Evolutionary conservation across 2,888 invertebrate species (phyloP).

Genomic region (Branchellion lobata): DNA sequence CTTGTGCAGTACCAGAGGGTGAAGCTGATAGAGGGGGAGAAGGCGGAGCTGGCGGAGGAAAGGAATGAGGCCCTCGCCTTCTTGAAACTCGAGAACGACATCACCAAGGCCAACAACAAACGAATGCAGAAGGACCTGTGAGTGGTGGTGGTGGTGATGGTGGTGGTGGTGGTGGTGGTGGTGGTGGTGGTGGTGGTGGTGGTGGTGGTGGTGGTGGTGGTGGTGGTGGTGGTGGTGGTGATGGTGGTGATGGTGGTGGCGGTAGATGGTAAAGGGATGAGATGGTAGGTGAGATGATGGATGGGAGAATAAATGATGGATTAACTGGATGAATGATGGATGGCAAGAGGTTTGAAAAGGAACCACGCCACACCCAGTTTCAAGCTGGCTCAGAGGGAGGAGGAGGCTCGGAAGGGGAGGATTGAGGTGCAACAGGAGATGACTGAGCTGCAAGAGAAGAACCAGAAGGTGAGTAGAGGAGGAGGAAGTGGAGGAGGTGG

Average conservation of each 20-base stretch:
- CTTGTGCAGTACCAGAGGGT: constrained; percentile 73
- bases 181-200: no score
- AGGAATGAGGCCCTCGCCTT: constrained; percentile 66
- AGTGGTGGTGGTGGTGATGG: constrained; percentile 48
- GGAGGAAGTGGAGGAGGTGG: no score
- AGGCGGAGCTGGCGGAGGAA: constrained; percentile 62
- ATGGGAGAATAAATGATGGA: no score
- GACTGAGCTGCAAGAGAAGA: background rate
- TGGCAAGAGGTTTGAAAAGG: no score
- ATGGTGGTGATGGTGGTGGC: no score
- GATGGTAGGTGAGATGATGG: no score
- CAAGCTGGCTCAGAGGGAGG: no score
- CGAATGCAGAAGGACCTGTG: constrained; percentile 68
- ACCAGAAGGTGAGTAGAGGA: background rate
- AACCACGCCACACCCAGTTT: no score
- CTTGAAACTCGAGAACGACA: constrained; percentile 78
- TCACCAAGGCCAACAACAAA: constrained; percentile 71
- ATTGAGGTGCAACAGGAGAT: background rate
- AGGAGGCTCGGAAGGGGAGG: background rate
- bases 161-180: background rate
- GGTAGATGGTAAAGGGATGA: no score
- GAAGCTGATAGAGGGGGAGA: constrained; percentile 67
- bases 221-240: no score
- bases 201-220: no score
- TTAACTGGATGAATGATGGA: no score